Conservation (phyloP, 2,797 vertebrate genomes). For the Bryconaethiops microstoma region DNA sequence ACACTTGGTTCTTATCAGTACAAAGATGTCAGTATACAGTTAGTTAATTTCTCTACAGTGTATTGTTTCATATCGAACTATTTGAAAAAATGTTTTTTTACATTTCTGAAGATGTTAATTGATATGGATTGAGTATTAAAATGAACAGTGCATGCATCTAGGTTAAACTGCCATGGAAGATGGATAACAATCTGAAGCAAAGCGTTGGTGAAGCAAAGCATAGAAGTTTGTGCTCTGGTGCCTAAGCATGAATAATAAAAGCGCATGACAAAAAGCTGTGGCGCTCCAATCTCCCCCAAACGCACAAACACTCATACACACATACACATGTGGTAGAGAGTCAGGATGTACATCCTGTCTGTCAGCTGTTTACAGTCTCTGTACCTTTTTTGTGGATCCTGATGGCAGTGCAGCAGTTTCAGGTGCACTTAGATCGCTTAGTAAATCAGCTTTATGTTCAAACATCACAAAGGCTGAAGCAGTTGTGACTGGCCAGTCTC, state of each 20-base stretch:
- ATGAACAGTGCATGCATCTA: no score
- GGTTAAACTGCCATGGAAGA: neutral
- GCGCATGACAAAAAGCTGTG: neutral
- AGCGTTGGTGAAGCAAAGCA: neutral
- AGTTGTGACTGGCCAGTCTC: no score
- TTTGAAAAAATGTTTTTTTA: no score
- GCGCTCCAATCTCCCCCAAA: neutral
- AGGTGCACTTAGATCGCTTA: neutral
- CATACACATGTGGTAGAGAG: neutral
- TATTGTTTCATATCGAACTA: no score
- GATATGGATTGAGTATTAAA: no score
- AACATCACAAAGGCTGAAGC: neutral
- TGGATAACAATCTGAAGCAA: no score
- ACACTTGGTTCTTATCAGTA: no score
- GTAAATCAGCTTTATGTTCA: neutral
- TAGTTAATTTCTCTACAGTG: no score
- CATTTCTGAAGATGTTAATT: no score
- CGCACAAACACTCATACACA: neutral
- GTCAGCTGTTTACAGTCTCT: constrained; percentile 29
- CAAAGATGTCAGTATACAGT: no score
- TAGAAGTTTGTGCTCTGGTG: neutral
- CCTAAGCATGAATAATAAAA: neutral
- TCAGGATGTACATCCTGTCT: constrained; percentile 56
- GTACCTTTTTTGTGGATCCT: neutral
- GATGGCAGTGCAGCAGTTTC: neutral